Conservation (phyloP, 2,888 invertebrate genomes). For the Lobophora halterata region DNA sequence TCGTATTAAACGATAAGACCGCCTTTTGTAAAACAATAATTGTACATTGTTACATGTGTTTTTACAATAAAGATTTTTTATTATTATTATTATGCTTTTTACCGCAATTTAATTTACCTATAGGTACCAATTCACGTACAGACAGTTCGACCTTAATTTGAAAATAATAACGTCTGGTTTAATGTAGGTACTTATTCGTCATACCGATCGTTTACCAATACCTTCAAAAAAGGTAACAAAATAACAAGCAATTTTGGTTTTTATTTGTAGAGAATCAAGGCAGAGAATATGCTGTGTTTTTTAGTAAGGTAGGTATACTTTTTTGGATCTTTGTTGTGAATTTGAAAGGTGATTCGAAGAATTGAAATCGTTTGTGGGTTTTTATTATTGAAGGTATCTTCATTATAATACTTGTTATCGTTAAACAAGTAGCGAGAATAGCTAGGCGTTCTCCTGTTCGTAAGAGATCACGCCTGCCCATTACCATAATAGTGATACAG, state of each 20-base stretch:
- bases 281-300: constrained; percentile 5
- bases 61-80: too few species aligned
- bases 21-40: too few species aligned
- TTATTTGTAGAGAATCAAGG: not conserved
- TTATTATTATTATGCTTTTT: constrained; percentile 1
- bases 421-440: too few species aligned
- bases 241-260: not conserved
- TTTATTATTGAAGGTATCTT: constrained; percentile 32
- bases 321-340: too few species aligned
- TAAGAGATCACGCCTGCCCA: too few species aligned
- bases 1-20: too few species aligned
- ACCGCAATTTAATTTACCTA: constrained; percentile 31
- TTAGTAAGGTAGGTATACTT: too few species aligned
- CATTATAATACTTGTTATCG: too few species aligned
- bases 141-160: constrained; percentile 70
- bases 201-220: constrained; percentile 37
- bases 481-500: too few species aligned
- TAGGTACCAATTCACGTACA: constrained; percentile 50
- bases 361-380: constrained; percentile 47
- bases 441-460: too few species aligned
- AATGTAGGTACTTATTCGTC: constrained; percentile 58
- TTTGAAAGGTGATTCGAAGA: constrained; percentile 50
- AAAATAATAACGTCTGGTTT: constrained; percentile 73
- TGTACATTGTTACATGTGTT: too few species aligned
- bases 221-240: constrained; percentile 15